Evolutionary conservation across 2,797 vertebrate species (phyloP).

Genomic region (Bryconaethiops microstoma): DNA sequence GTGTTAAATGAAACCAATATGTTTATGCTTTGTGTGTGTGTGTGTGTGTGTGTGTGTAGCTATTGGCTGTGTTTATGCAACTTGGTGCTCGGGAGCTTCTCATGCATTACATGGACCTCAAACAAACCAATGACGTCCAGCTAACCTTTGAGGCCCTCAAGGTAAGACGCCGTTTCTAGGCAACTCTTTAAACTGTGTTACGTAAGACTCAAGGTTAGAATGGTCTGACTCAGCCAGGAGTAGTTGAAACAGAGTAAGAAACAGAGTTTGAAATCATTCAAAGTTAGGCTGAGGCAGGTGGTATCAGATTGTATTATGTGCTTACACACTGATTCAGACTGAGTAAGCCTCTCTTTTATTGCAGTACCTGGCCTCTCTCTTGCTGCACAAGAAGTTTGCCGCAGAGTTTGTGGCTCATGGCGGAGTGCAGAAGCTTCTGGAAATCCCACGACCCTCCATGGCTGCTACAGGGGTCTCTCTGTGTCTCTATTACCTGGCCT

Average conservation of each 20-base stretch:
- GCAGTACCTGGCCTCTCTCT: slow-evolving; percentile 95
- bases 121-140: slow-evolving; percentile 95
- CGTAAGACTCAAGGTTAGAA: not conserved
- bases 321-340: not conserved
- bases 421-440: slow-evolving; percentile 95
- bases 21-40: slow-evolving; percentile 8
- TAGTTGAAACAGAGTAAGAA: not conserved
- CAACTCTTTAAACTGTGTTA: not conserved
- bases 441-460: slow-evolving; percentile 98
- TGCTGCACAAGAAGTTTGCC: slow-evolving; percentile 99
- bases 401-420: slow-evolving; percentile 98
- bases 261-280: not conserved
- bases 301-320: no score
- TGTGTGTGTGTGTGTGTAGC: slow-evolving; percentile 69
- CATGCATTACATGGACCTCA: slow-evolving; percentile 98
- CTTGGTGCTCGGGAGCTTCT: slow-evolving; percentile 95
- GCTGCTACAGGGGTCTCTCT: slow-evolving; percentile 98
- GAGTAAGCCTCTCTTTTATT: not conserved
- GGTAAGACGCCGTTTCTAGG: slow-evolving; percentile 70
- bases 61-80: slow-evolving; percentile 98
- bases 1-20: not conserved
- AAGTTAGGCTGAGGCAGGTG: not conserved
- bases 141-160: slow-evolving; percentile 98
- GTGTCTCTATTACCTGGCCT: slow-evolving; percentile 97
- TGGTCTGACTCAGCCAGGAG: not conserved